Evolutionary conservation across 2,797 vertebrate genomes (phyloP).

Genomic region (Pachyuromys duprasi): DNA sequence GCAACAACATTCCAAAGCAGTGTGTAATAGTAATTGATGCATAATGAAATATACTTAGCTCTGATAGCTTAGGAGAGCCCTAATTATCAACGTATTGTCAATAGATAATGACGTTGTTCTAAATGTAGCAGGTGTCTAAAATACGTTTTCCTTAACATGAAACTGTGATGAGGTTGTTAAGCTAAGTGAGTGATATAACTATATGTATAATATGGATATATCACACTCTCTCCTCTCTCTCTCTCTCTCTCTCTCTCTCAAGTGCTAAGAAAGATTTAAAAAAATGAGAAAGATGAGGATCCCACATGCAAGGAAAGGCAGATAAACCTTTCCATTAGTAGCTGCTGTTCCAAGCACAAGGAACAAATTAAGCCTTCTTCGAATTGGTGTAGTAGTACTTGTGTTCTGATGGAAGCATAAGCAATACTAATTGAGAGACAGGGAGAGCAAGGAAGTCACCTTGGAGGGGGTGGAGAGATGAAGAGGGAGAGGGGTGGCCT

Average conservation of each 20-base stretch:
- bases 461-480: not conserved
- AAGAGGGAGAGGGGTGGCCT: not conserved
- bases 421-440: not conserved
- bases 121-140: not conserved
- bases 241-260: not conserved
- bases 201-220: not conserved
- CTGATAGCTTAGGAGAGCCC: not conserved
- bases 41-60: not conserved
- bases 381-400: not conserved
- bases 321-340: not conserved
- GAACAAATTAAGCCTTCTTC: not conserved
- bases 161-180: not conserved
- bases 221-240: not conserved
- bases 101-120: not conserved
- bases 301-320: not conserved
- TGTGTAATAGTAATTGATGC: not conserved
- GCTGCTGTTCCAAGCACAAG: not conserved
- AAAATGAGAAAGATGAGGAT: not conserved
- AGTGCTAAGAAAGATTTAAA: not conserved
- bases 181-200: not conserved
- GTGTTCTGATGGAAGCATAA: not conserved
- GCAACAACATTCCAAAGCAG: not conserved
- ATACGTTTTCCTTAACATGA: not conserved
- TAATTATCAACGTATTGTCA: constrained; percentile 1
- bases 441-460: not conserved